Percentiles rank a stretch among this genome's conserved stretches.
Conservation (phyloP, 2,888 invertebrate species). For the Gymnoscelis rufifasciata region DNA sequence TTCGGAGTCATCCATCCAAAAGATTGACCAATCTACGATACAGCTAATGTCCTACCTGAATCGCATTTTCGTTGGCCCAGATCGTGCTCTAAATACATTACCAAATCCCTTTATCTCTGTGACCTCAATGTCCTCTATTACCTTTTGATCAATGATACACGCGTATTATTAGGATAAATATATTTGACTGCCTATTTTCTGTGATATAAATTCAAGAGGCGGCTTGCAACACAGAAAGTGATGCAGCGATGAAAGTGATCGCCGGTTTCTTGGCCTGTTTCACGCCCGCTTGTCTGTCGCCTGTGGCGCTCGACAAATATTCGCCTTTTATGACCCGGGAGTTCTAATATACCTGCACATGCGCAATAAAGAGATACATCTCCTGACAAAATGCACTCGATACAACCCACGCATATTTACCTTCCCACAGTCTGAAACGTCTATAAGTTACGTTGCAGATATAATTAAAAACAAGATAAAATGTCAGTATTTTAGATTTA, state of each 20-base stretch:
- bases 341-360: conserved; percentile 8
- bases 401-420: conserved; percentile 1
- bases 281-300: conserved; percentile 31
- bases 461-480: too few species aligned
- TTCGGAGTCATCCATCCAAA: conserved; percentile 18
- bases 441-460: too few species aligned
- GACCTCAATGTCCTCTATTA: background rate
- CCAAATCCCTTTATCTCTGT: background rate
- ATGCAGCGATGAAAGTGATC: conserved; percentile 49
- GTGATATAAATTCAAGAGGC: conserved; percentile 2
- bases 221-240: conserved; percentile 45
- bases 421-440: background rate
- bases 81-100: conserved; percentile 7
- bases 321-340: conserved; percentile 31
- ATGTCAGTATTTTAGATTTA: too few species aligned
- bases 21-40: conserved; percentile 22
- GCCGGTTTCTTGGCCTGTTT: conserved; percentile 33
- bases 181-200: too few species aligned
- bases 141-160: too few species aligned
- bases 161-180: too few species aligned
- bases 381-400: conserved; percentile 2
- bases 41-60: conserved; percentile 28
- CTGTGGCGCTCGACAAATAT: conserved; percentile 33
- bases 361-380: conserved; percentile 11
- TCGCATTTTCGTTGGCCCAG: conserved; percentile 33